phyloP scores from a whole-genome alignment of 2,113 vertebrate genomes.

The Apaloderma vittatum region DNA sequence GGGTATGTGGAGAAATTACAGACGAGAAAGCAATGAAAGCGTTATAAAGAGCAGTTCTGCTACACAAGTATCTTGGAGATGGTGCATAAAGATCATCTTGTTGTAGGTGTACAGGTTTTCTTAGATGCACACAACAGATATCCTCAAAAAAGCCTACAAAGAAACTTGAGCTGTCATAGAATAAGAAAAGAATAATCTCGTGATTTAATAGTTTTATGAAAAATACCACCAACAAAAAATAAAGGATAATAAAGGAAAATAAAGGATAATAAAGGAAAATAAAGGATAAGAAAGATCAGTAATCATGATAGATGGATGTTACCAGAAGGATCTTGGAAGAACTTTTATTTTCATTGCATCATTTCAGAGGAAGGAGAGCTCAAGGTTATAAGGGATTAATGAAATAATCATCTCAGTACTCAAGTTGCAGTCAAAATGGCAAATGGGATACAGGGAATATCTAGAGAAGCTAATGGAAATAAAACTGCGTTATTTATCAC shows the following conservation, averaged over 20 bases:
- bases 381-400: background rate
- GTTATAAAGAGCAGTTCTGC: background rate
- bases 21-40: background rate
- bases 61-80: background rate
- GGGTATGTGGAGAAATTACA: background rate
- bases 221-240: background rate
- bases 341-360: background rate
- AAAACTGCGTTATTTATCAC: background rate
- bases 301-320: background rate
- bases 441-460: background rate
- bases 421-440: conserved; percentile 10
- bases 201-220: background rate
- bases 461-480: background rate
- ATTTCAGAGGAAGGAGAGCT: background rate
- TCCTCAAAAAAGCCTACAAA: background rate
- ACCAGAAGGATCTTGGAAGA: background rate
- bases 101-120: background rate
- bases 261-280: background rate
- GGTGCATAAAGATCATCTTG: background rate
- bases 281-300: background rate
- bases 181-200: background rate
- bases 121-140: background rate
- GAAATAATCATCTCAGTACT: background rate
- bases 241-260: background rate
- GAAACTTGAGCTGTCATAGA: background rate